These are phyloP conservation scores for Parnassius smintheus DNA, from an alignment of 2,888 invertebrate species.

Conservation along the genomic window DNA sequence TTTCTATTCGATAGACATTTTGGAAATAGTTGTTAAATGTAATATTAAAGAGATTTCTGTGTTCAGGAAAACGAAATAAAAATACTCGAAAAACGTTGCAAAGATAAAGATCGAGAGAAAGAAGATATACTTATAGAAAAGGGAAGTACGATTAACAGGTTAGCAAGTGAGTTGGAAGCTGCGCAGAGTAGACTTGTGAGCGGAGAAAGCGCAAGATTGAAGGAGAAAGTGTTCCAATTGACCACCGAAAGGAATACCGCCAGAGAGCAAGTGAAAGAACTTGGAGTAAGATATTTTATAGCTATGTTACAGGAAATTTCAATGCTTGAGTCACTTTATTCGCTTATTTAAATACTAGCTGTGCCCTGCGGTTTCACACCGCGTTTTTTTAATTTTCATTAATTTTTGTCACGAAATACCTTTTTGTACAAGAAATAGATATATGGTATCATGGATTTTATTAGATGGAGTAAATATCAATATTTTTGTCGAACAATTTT, in stretches of 20 bases:
- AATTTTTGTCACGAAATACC: too few species aligned
- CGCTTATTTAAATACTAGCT: too few species aligned
- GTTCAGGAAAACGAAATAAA: constrained; percentile 75
- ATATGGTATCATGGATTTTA: too few species aligned
- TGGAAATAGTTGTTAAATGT: too few species aligned
- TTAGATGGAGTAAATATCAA: too few species aligned
- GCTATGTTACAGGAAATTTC: too few species aligned
- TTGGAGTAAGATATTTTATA: constrained; percentile 42
- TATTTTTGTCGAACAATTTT: too few species aligned
- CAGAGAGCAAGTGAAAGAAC: constrained; percentile 76
- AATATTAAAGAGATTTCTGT: neutral
- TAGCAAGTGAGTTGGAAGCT: constrained; percentile 81
- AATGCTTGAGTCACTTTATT: too few species aligned
- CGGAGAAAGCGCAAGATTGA: constrained; percentile 56
- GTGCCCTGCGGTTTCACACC: too few species aligned
- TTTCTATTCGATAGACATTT: too few species aligned
- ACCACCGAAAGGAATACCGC: constrained; percentile 73
- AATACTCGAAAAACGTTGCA: constrained; percentile 74
- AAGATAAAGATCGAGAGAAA: constrained; percentile 81
- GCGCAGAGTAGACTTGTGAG: constrained; percentile 78
- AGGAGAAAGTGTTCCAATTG: constrained; percentile 71
- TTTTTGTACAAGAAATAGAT: too few species aligned
- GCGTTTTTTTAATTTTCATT: too few species aligned
- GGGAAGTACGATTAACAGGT: constrained; percentile 81
- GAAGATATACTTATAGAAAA: constrained; percentile 83